These are phyloP conservation scores for Toxotes lorentzi DNA, from an alignment of 2,797 vertebrate species.

Conservation along the genomic window DNA sequence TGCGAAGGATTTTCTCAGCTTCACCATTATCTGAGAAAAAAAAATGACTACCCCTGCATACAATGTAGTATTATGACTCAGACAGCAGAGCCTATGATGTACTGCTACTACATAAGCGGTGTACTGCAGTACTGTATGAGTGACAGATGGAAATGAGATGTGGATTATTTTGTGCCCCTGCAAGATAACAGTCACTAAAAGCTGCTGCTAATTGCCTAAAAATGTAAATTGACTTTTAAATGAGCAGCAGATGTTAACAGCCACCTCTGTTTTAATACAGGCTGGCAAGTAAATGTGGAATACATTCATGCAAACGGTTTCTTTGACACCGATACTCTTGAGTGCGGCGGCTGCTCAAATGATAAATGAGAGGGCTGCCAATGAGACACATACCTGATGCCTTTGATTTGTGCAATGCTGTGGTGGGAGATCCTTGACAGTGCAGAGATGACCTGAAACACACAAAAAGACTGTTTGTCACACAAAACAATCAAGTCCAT, in stretches of 20 bases:
- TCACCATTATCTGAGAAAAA: conserved; percentile 38
- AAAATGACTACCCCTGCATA: conserved; percentile 25
- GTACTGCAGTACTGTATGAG: conserved; percentile 11
- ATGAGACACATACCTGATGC: conserved; percentile 91
- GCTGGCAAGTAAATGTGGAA: conserved; percentile 22
- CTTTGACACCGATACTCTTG: conserved; percentile 7
- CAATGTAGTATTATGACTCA: conserved; percentile 25
- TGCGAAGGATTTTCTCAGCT: conserved; percentile 33
- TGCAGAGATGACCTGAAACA: conserved; percentile 93
- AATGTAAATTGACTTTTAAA: conserved; percentile 68
- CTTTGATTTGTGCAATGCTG: conserved; percentile 95
- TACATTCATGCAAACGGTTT: conserved; percentile 23
- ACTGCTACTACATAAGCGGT: not conserved
- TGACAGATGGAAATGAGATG: conserved; percentile 53
- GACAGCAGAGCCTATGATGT: not conserved
- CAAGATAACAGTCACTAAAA: conserved; percentile 50
- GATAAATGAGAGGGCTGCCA: conserved; percentile 17
- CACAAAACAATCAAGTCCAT: not conserved
- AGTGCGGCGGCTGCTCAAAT: conserved; percentile 17
- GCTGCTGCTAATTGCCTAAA: conserved; percentile 63
- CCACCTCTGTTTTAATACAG: conserved; percentile 44
- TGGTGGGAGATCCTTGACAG: conserved; percentile 96
- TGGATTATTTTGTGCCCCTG: conserved; percentile 25
- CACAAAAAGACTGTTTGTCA: not conserved
- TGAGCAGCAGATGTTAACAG: conserved; percentile 58